phyloP scores from a whole-genome alignment of 2,113 vertebrate species.

The Oreocharis arfaki region DNA sequence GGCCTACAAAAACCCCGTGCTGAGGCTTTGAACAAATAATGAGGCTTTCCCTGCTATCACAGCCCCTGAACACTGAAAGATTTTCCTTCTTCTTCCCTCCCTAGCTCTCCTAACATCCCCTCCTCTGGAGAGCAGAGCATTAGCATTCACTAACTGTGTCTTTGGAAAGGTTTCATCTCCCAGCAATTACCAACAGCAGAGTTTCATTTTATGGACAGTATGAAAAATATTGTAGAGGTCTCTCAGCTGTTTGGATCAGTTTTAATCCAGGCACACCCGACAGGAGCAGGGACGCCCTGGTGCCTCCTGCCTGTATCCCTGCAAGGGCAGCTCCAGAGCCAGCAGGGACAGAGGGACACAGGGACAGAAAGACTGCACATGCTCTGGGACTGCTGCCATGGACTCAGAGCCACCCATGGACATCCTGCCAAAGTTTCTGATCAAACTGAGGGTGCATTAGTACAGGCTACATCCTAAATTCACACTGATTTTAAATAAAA shows the following conservation, averaged over 20 bases:
- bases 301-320: not conserved
- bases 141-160: not conserved
- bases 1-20: not conserved
- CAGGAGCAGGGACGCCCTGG: fast-evolving
- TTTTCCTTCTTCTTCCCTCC: not conserved
- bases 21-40: not conserved
- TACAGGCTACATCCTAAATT: not conserved
- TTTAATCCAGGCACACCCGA: not conserved
- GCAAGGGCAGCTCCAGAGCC: not conserved
- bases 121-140: not conserved
- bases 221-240: not conserved
- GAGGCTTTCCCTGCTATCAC: not conserved
- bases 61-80: not conserved
- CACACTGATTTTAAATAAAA: not conserved
- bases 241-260: not conserved
- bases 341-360: not conserved
- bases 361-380: not conserved
- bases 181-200: not conserved
- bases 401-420: not conserved
- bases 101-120: not conserved
- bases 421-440: fast-evolving
- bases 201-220: not conserved
- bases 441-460: not conserved
- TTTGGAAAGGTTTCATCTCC: conserved; percentile 36
- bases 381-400: fast-evolving